Percentiles rank a stretch among this genome's conserved stretches.
Conservation (phyloP, 1,140 invertebrate genomes). For the Bombus huntii region DNA sequence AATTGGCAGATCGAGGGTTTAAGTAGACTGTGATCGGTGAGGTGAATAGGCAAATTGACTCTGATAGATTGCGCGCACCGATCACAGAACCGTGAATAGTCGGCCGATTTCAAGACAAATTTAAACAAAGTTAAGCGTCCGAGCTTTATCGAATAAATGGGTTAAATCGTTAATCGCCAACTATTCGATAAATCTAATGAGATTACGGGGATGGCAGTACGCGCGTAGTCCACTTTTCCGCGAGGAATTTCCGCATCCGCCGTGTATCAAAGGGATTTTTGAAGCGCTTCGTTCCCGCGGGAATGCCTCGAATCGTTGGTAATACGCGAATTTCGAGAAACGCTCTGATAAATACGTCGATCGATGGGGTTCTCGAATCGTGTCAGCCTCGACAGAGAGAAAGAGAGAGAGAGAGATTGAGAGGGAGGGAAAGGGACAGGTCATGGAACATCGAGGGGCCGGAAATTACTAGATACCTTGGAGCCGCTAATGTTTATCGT, state of each 20-base stretch:
- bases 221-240: neutral
- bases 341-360: constrained; percentile 32
- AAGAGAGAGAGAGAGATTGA: neutral
- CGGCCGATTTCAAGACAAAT: neutral
- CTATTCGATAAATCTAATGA: neutral
- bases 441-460: neutral
- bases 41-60: constrained; percentile 8
- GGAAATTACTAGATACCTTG: constrained; percentile 54
- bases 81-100: neutral
- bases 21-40: neutral
- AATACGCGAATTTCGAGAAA: constrained; percentile 30
- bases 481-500: constrained; percentile 57
- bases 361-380: neutral
- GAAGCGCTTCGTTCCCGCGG: neutral
- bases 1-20: constrained; percentile 5
- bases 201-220: neutral
- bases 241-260: neutral
- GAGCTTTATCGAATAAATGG: neutral
- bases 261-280: neutral
- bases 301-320: neutral
- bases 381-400: too few species aligned
- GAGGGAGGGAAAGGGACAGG: neutral
- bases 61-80: neutral
- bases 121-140: neutral
- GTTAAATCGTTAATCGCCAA: neutral